phyloP scores from a whole-genome alignment of 2,113 vertebrate genomes.

The Diphyllodes magnificus region DNA sequence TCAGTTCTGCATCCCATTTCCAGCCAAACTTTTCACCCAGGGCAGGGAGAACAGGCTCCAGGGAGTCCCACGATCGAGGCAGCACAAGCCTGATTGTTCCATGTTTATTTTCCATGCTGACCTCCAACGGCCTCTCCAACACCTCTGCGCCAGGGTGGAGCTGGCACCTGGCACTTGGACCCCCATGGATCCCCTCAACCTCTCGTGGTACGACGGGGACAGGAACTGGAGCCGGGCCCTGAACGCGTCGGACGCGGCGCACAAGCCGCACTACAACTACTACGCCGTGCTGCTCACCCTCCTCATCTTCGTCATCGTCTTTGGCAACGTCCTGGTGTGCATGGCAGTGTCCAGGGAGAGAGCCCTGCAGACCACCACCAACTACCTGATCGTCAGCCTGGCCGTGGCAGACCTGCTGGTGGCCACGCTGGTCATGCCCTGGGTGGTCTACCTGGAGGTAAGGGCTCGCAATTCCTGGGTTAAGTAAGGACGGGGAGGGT shows the following conservation, averaged over 20 bases:
- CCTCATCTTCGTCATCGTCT: constrained; percentile 95
- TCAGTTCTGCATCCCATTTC: background rate
- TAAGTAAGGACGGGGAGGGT: rapidly evolving
- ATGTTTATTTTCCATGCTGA: background rate
- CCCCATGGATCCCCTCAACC: constrained; percentile 90
- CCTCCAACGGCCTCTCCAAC: background rate
- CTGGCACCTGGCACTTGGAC: constrained; percentile 49
- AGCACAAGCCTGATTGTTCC: rapidly evolving
- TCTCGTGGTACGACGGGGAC: constrained; percentile 84
- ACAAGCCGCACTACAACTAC: constrained; percentile 88
- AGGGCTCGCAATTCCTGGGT: rapidly evolving
- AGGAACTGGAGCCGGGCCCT: constrained; percentile 80
- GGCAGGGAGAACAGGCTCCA: background rate
- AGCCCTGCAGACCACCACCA: constrained; percentile 96
- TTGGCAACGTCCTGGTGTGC: constrained; percentile 96
- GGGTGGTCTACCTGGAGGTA: constrained; percentile 96
- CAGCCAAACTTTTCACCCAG: background rate
- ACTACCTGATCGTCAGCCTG: constrained; percentile 97
- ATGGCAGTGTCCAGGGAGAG: constrained; percentile 96
- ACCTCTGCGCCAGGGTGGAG: constrained; percentile 23
- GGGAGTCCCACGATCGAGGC: rapidly evolving
- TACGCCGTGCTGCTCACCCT: constrained; percentile 94
- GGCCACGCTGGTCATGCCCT: constrained; percentile 95
- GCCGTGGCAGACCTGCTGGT: constrained; percentile 94
- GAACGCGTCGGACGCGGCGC: constrained; percentile 76